Evolutionary conservation across 2,113 vertebrate genomes (phyloP).

Genomic region (Python bivittatus): DNA sequence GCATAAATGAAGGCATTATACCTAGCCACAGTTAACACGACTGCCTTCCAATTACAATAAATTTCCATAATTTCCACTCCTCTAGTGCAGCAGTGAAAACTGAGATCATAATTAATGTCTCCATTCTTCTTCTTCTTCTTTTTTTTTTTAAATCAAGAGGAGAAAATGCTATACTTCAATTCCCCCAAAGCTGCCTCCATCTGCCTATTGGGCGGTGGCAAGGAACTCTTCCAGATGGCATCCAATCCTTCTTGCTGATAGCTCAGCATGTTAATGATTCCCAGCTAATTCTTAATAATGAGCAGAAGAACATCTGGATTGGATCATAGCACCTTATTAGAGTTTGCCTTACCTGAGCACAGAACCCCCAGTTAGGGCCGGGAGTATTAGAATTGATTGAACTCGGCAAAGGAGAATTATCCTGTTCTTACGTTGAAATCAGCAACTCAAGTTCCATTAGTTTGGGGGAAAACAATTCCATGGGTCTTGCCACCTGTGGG

Average conservation of each 20-base stretch:
- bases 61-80: background rate
- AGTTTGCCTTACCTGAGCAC: constrained; percentile 1
- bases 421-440: background rate
- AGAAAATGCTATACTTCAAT: background rate
- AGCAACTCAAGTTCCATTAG: background rate
- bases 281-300: constrained; percentile 50
- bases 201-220: constrained; percentile 46
- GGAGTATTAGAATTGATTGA: background rate
- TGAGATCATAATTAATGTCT: background rate
- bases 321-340: constrained; percentile 33
- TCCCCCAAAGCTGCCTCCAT: constrained; percentile 42
- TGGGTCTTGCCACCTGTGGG: no score
- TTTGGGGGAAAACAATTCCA: background rate
- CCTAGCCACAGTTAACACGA: background rate
- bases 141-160: background rate
- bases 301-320: constrained; percentile 48
- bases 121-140: background rate
- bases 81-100: background rate
- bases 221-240: constrained; percentile 61
- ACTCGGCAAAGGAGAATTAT: no score
- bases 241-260: constrained; percentile 17
- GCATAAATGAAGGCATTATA: background rate
- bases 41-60: background rate
- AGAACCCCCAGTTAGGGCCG: background rate
- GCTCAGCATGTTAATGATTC: constrained; percentile 48